Evolutionary conservation across 1,140 invertebrate species (phyloP).

Genomic region (Macrosteles quadrilineatus): DNA sequence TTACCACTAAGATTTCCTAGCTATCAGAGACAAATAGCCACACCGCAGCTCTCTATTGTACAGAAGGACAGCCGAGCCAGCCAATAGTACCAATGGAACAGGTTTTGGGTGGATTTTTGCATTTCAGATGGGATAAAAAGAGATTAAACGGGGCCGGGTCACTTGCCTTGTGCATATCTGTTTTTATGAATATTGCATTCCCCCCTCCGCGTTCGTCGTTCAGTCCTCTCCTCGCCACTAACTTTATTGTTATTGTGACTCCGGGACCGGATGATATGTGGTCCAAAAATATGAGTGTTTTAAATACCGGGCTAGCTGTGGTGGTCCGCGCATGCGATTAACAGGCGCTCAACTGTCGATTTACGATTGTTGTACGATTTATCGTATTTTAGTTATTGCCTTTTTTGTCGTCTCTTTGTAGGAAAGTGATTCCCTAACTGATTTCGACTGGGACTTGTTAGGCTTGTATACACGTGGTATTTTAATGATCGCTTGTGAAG

Average conservation of each 20-base stretch:
- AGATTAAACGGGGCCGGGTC: conserved; percentile 4
- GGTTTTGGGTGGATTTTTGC: conserved; percentile 16
- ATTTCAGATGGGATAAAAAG: background rate
- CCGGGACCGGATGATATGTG: conserved; percentile 7
- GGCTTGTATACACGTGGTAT: too few relatives aligned
- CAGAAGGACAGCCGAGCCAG: too few relatives aligned
- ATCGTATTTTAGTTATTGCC: conserved; percentile 6
- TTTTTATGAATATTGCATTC: conserved; percentile 22
- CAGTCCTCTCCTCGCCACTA: background rate
- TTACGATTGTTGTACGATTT: conserved; percentile 1
- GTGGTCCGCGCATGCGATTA: conserved; percentile 14
- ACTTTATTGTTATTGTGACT: conserved; percentile 26
- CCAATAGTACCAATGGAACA: background rate
- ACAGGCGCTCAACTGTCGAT: conserved; percentile 5
- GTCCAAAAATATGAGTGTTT: conserved; percentile 20
- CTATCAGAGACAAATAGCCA: too few relatives aligned
- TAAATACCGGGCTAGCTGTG: conserved; percentile 13
- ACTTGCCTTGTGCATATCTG: conserved; percentile 15
- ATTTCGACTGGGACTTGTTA: background rate
- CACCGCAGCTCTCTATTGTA: too few relatives aligned
- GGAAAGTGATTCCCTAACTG: conserved; percentile 12
- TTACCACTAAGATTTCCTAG: too few relatives aligned
- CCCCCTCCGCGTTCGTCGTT: background rate
- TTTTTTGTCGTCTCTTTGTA: conserved; percentile 1
- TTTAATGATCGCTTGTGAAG: too few relatives aligned